A percentile compares a stretch with the other conserved stretches of the same genome.
Evolutionary conservation across 2,797 vertebrate genomes (phyloP).

Genomic region (Crocodylus rhombifer): DNA sequence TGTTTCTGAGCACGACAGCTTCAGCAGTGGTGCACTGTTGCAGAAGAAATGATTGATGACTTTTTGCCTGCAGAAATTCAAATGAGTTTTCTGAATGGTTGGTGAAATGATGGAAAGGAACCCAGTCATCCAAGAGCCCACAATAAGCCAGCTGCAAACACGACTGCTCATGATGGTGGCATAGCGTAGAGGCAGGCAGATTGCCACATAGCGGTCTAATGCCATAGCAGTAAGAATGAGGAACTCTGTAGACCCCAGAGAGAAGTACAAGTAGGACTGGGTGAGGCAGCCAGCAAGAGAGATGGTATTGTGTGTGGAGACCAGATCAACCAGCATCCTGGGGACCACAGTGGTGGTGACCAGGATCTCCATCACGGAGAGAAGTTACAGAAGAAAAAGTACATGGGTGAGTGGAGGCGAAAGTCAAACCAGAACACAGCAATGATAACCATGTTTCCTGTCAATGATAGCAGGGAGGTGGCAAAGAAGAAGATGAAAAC

Average conservation of each 20-base stretch:
- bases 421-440: neutral
- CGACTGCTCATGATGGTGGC: too few relatives aligned
- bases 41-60: neutral
- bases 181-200: too few relatives aligned
- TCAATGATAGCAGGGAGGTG: neutral
- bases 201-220: too few relatives aligned
- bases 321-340: slow-evolving; percentile 19
- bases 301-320: neutral
- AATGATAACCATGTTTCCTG: neutral
- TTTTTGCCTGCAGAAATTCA: too few relatives aligned
- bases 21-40: slow-evolving; percentile 8
- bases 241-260: too few relatives aligned
- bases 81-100: too few relatives aligned
- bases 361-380: slow-evolving; percentile 38
- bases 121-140: too few relatives aligned
- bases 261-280: too few relatives aligned
- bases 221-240: too few relatives aligned
- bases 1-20: slow-evolving; percentile 11
- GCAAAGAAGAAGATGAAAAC: neutral
- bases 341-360: slow-evolving; percentile 31
- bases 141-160: too few relatives aligned
- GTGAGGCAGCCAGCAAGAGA: too few relatives aligned
- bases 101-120: too few relatives aligned
- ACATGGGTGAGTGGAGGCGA: neutral
- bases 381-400: neutral